Evolutionary conservation across 2,888 invertebrate genomes (phyloP).

Genomic region (Chironomus riparius): DNA sequence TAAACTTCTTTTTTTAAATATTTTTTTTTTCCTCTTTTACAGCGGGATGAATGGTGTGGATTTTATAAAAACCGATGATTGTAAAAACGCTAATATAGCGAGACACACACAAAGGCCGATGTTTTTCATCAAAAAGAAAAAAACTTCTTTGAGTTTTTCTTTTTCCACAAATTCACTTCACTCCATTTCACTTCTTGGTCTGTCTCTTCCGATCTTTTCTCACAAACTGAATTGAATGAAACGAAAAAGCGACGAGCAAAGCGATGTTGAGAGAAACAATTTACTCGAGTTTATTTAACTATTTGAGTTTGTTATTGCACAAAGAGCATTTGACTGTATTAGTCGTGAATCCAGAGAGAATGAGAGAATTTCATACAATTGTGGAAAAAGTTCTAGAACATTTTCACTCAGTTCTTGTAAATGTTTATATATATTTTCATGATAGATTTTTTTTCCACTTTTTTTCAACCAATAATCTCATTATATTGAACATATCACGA

Average conservation of each 20-base stretch:
- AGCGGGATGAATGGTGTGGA: slow-evolving; percentile 18
- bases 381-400: too few species aligned
- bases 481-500: too few species aligned
- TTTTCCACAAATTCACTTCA: slow-evolving; percentile 14
- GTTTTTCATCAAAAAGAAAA: slow-evolving; percentile 34
- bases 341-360: too few species aligned
- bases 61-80: slow-evolving; percentile 40
- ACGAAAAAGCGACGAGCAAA: not conserved
- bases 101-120: slow-evolving; percentile 41
- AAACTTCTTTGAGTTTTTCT: slow-evolving; percentile 28
- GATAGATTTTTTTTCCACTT: too few species aligned
- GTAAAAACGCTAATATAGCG: slow-evolving; percentile 53
- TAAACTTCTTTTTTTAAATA: not conserved
- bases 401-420: too few species aligned
- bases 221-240: slow-evolving; percentile 23
- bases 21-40: not conserved
- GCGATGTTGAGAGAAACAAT: not conserved
- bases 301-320: too few species aligned
- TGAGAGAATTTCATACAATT: too few species aligned
- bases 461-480: too few species aligned
- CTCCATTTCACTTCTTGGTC: slow-evolving; percentile 27
- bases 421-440: too few species aligned
- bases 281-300: not conserved
- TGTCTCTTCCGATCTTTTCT: slow-evolving; percentile 25
- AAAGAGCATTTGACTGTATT: too few species aligned